These are phyloP conservation scores for Microcebus jonahi DNA, from an alignment of 2,113 vertebrate genomes.

Conservation along the genomic window DNA sequence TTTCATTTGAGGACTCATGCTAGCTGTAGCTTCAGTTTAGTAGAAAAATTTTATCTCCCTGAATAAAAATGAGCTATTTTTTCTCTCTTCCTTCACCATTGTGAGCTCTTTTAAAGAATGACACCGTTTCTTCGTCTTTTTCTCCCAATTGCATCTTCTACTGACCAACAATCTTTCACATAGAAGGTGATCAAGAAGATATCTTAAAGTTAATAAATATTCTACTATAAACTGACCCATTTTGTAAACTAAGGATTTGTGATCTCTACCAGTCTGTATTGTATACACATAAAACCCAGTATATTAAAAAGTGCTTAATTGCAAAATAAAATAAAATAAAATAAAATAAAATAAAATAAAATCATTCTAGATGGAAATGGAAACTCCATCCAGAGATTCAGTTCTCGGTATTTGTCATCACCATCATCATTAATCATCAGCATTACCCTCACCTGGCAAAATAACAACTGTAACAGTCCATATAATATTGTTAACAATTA, in stretches of 20 bases:
- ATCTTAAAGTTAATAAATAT: background rate
- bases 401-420: background rate
- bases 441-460: background rate
- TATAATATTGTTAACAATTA: background rate
- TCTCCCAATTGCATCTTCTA: background rate
- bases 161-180: background rate
- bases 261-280: background rate
- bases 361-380: background rate
- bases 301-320: slow-evolving; percentile 58
- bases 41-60: background rate
- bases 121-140: background rate
- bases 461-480: background rate
- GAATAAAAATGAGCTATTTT: background rate
- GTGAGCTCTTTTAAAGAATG: background rate
- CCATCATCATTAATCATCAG: background rate
- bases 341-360: no score
- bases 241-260: slow-evolving; percentile 46
- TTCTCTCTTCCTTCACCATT: background rate
- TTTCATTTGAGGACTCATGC: background rate
- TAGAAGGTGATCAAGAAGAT: background rate
- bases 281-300: slow-evolving; percentile 26
- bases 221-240: background rate
- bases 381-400: background rate
- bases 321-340: no score
- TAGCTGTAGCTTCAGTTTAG: background rate